These are phyloP conservation scores for Borostomias antarcticus DNA, from an alignment of 2,797 vertebrate species.

Conservation along the genomic window DNA sequence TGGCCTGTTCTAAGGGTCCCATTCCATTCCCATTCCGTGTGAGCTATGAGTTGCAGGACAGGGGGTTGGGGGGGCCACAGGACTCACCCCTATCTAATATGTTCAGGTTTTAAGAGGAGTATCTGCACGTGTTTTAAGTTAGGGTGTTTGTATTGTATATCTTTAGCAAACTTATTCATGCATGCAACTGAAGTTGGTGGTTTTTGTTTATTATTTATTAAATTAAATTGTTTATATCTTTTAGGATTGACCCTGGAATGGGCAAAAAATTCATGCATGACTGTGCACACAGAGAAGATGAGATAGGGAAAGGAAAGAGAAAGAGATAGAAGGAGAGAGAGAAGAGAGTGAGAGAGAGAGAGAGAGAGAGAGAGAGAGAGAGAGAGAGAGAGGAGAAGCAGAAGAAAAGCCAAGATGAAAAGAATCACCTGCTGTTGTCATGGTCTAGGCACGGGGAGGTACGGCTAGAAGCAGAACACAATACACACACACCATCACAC, in stretches of 20 bases:
- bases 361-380: not conserved
- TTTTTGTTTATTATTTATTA: not conserved
- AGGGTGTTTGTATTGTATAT: not conserved
- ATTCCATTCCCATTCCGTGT: conserved; percentile 4
- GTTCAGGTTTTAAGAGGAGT: not conserved
- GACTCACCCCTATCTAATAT: not conserved
- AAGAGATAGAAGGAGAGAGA: not conserved
- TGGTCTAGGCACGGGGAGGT: conserved; percentile 96
- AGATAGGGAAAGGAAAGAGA: not conserved
- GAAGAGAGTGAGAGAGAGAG: conserved; percentile 2
- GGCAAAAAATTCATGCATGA: conserved; percentile 6
- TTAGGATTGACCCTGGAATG: not conserved
- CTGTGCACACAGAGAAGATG: conserved; percentile 27
- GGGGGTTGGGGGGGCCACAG: not conserved
- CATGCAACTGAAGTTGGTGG: conserved; percentile 2
- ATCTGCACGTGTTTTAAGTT: not conserved
- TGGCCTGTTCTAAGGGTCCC: not conserved
- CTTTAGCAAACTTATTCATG: not conserved
- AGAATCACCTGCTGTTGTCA: conserved; percentile 99
- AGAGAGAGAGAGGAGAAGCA: conserved; percentile 31
- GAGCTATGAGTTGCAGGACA: conserved; percentile 20
- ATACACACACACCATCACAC: conserved; percentile 74
- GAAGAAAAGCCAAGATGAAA: conserved; percentile 73
- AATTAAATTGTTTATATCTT: not conserved
- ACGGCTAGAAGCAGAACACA: conserved; percentile 92